Base-by-base conservation (phyloP, 2,113 vertebrate genomes). In the Scomber scombrus region DNA sequence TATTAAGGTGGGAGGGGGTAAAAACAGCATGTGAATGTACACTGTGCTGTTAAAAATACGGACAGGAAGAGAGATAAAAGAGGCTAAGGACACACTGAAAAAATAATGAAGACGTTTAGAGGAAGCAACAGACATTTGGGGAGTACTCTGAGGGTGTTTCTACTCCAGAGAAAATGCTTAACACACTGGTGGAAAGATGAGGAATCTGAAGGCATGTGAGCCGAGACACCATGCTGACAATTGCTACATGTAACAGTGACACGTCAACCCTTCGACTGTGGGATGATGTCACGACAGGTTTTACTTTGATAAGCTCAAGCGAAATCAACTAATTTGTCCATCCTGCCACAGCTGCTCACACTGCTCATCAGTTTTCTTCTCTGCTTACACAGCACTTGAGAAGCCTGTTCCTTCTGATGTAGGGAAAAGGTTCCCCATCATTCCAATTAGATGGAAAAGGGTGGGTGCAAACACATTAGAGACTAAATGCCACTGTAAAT, bases 221-320 rank as follows among this genome's bases (percentile, higher is more conserved):
- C 51, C 45, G 62, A 66, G 31, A 66, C 34, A 23, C 54, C 55
- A 67, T 65, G 19, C 60, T 64, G 43, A 15, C 56, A 45, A 68
- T 57, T 60, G 50, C 19, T 23, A 2, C 50, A 70, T 7, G 10
- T 45, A 26, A 14, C 19, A 69, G 19, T 21, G 14, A 45, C 15
- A 46, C 31, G 43, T n/a, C 11, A 52, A 70, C 45, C 31, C 19
- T 7, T 0, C 16, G 43, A 66, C 18, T 16, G 15, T 60, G 61
- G 61, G 52, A 65, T 31, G 45, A 64, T 4, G 52, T 19, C 58
- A 43, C 65, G 62, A 46, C 63, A 55, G 57, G 11, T 50, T 19
- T 40, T 1, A 12, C 9, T 45, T 13, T 40, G 50, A 64, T 63
- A 49, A 74, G 47, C 55, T 16, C 19, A 19, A 55, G 18, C 0